These are phyloP conservation scores for Chromis chromis DNA, from an alignment of 2,797 vertebrate genomes.

Conservation along the genomic window DNA sequence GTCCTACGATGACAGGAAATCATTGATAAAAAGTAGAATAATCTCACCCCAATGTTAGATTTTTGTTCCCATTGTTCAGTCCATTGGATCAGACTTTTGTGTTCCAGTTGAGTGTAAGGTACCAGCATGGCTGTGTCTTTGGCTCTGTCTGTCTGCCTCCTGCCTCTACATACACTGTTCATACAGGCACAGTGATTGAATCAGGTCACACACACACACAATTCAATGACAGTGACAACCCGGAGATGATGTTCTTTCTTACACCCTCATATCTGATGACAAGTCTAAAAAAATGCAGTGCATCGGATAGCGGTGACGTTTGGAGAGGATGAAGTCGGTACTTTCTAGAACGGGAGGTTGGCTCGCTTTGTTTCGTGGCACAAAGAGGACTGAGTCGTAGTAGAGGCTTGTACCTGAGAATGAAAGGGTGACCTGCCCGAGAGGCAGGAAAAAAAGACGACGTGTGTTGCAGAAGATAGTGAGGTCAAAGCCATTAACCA, in stretches of 20 bases:
- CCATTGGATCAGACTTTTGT: background rate
- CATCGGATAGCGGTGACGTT: background rate
- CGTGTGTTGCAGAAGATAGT: slow-evolving; percentile 16
- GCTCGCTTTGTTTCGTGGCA: slow-evolving; percentile 5
- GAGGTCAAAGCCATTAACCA: slow-evolving; percentile 36
- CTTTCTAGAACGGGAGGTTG: slow-evolving; percentile 11
- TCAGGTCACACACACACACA: slow-evolving; percentile 15
- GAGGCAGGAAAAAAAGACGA: background rate
- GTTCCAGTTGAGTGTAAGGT: background rate
- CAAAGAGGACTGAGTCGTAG: background rate
- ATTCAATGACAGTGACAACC: background rate
- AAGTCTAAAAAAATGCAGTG: background rate
- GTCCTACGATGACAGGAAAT: background rate
- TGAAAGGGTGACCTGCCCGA: slow-evolving; percentile 15
- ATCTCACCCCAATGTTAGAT: slow-evolving; percentile 2
- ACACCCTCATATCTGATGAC: slow-evolving; percentile 5
- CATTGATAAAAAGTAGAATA: background rate
- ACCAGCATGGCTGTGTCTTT: background rate
- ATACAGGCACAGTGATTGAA: slow-evolving; percentile 8
- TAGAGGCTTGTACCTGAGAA: slow-evolving; percentile 9
- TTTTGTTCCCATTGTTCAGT: background rate
- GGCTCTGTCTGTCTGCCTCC: background rate
- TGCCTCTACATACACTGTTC: background rate
- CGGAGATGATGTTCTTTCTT: background rate
- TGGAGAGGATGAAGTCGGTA: background rate